Evolutionary conservation across 2,797 vertebrate genomes (phyloP).

Genomic region (Antennarius maculatus): DNA sequence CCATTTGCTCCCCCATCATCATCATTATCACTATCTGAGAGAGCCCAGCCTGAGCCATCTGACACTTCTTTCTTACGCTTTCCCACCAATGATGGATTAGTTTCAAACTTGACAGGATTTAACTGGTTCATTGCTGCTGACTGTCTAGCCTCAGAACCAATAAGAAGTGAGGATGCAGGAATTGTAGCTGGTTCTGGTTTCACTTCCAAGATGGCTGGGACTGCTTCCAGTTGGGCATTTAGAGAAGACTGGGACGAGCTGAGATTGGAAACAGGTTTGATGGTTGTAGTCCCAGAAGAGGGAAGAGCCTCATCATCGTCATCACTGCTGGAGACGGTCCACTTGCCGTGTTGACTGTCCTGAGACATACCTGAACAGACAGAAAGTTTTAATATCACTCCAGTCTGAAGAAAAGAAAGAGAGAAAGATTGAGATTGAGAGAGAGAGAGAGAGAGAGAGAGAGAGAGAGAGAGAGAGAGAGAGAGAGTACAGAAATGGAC

Average conservation of each 20-base stretch:
- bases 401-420: too few relatives aligned
- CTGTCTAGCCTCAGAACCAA: conserved; percentile 77
- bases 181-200: conserved; percentile 55
- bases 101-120: conserved; percentile 68
- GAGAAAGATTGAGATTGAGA: too few relatives aligned
- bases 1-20: conserved; percentile 43
- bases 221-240: conserved; percentile 25
- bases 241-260: conserved; percentile 8
- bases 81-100: conserved; percentile 58
- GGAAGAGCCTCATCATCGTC: conserved; percentile 86
- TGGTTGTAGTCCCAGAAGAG: conserved; percentile 53
- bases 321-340: conserved; percentile 95
- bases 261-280: conserved; percentile 15
- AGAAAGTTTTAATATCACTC: conserved; percentile 6
- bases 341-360: conserved; percentile 89
- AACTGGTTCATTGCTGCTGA: conserved; percentile 61
- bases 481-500: background rate
- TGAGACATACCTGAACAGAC: conserved; percentile 83
- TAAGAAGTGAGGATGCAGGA: conserved; percentile 28
- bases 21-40: conserved; percentile 91
- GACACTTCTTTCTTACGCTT: conserved; percentile 76
- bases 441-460: too few relatives aligned
- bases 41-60: conserved; percentile 88
- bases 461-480: too few relatives aligned
- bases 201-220: conserved; percentile 12